These are phyloP conservation scores for Sebastiscus albofasciatus DNA, from an alignment of 2,797 vertebrate genomes.

Conservation along the genomic window DNA sequence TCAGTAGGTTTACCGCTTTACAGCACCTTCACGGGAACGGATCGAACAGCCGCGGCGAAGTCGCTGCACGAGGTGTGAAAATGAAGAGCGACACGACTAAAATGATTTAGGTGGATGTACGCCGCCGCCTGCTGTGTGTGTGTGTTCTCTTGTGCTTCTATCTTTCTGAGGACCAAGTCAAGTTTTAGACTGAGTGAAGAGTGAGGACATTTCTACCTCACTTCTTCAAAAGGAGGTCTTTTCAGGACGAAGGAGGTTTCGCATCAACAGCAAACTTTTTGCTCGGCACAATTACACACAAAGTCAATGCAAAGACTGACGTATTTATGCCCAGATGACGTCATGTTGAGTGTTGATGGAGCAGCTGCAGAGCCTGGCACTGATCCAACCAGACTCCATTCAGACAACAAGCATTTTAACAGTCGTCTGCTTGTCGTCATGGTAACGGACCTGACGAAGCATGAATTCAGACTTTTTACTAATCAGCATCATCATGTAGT, in stretches of 20 bases:
- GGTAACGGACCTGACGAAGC: too few relatives aligned
- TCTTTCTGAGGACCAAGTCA: neutral
- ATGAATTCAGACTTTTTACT: too few relatives aligned
- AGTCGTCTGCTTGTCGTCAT: too few relatives aligned
- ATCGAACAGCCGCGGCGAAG: neutral
- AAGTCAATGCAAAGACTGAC: too few relatives aligned
- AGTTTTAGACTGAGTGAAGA: neutral
- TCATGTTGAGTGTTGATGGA: too few relatives aligned
- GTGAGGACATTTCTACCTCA: neutral
- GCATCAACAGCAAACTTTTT: too few relatives aligned
- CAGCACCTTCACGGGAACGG: conserved; percentile 16
- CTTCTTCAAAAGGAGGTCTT: neutral
- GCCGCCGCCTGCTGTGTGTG: neutral
- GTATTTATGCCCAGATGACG: too few relatives aligned
- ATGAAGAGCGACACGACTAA: neutral
- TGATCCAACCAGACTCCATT: too few relatives aligned
- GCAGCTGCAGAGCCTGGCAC: too few relatives aligned
- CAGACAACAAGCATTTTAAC: too few relatives aligned
- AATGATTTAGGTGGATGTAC: neutral
- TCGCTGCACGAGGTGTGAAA: neutral
- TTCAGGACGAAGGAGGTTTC: neutral
- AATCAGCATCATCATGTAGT: too few relatives aligned
- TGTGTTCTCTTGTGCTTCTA: neutral
- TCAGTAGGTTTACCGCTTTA: conserved; percentile 21
- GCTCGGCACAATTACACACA: too few relatives aligned